Evolutionary conservation across 2,113 vertebrate genomes (phyloP), one percentile per base, ranked within the genome.

Genomic region (Barnardius zonarius): DNA sequence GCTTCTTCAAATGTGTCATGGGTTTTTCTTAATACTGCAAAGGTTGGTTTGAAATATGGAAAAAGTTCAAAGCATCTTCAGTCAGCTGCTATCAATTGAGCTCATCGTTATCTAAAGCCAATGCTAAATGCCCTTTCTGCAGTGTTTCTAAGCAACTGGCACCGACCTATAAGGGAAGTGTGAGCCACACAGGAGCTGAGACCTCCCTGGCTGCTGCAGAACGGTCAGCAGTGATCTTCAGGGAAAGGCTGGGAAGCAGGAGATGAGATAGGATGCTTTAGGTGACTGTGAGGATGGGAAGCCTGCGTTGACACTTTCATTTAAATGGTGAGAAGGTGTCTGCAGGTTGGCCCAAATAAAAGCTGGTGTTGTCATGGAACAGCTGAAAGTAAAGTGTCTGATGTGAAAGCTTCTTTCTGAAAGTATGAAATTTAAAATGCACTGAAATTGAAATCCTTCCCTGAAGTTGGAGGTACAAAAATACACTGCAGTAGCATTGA

Each of bases 101-200:
- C 68, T 83, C 80, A 46, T 75, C 30, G 11, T 93, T 93, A 86
- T 64, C 87, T 92, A 92, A 79, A 86, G 54, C 48, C 70, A 30
- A 73, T 75, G 41, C 67, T 54, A 59, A 86, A 83, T 89, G n/a
- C 61, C 30, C 22, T 83, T 90, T 80, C 68, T 91, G 59, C 4
- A 9, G 31, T 74, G 93, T 98, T 97, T 94, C 95, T 82, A 97
- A 97, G 97, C 97, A 98, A 97, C 97, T 28, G 13, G 63, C 92
- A 76, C 16, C 1, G 7, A 8, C 44, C 48, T 25, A 55, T 11
- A 39, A n/a, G 27, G 72, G 70, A 85, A 74, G 19, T 9, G 43
- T 55, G 82, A 79, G 74, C 54, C 6, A 14, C 13, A 11, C 57
- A 78, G 67, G 68, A 93, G 64, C 95, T 59, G 92, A 93, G 93